phyloP scores from a whole-genome alignment of 2,113 vertebrate genomes.

The Corythoichthys haematopterus region DNA sequence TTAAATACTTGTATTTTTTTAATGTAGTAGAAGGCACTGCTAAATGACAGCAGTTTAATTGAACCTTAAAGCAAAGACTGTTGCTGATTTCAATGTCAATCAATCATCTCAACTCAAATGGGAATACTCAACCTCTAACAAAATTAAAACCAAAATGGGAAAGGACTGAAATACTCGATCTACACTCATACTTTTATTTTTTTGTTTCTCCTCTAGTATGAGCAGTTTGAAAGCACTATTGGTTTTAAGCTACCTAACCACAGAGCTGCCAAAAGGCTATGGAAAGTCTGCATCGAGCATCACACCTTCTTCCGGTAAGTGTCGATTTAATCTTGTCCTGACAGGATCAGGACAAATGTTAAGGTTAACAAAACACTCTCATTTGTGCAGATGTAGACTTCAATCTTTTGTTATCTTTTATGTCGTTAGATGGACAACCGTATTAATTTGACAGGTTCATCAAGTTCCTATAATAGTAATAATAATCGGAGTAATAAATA shows the following conservation, averaged over 20 bases:
- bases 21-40: not conserved
- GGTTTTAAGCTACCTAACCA: conserved; percentile 98
- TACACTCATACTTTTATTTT: conserved; percentile 1
- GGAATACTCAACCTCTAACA: not conserved
- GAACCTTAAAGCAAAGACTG: not conserved
- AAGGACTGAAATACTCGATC: not conserved
- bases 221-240: conserved; percentile 98
- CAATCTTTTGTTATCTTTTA: not conserved
- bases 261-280: conserved; percentile 92
- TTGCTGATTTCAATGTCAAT: not conserved
- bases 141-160: not conserved
- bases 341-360: not conserved
- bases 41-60: not conserved
- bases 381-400: not conserved
- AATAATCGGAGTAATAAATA: not conserved
- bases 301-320: conserved; percentile 97
- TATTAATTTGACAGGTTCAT: not conserved
- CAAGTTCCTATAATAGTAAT: not conserved
- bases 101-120: not conserved
- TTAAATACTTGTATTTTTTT: not conserved
- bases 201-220: conserved; percentile 73
- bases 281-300: conserved; percentile 99
- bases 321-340: not conserved
- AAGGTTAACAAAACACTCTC: conserved; percentile 5
- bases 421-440: not conserved